A percentile compares a stretch with the other conserved stretches of the same genome.
These are phyloP conservation scores for Drepana arcuata DNA, from an alignment of 1,140 invertebrate genomes.

Conservation along the genomic window DNA sequence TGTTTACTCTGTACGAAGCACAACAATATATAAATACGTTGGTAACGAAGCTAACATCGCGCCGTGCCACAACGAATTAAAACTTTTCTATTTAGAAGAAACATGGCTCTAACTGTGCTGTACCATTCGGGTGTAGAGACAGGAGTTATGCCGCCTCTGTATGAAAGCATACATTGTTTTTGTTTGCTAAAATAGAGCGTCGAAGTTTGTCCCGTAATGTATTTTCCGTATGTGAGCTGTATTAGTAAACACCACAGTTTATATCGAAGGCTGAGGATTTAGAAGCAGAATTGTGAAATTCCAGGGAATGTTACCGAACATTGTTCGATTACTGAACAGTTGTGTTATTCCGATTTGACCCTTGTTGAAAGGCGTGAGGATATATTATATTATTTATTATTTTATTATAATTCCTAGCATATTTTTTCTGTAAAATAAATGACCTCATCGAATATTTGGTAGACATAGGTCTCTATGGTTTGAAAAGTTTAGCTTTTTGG, in stretches of 20 bases:
- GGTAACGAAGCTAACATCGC: slow-evolving; percentile 2
- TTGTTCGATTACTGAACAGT: too few species aligned
- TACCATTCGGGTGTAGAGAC: slow-evolving; percentile 20
- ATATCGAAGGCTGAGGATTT: slow-evolving; percentile 2
- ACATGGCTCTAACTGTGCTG: slow-evolving; percentile 15
- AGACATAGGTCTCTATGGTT: too few species aligned
- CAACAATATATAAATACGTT: slow-evolving; percentile 3
- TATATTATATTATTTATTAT: too few species aligned
- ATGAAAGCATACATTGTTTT: slow-evolving; percentile 22
- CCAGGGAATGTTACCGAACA: too few species aligned
- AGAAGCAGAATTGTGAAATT: too few species aligned
- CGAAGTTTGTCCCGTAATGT: slow-evolving; percentile 19
- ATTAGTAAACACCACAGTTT: slow-evolving; percentile 1
- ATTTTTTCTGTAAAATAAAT: too few species aligned
- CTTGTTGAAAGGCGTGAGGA: too few species aligned
- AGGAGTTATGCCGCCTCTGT: slow-evolving; percentile 19
- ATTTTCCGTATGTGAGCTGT: slow-evolving; percentile 3
- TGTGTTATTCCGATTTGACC: too few species aligned
- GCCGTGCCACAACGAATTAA: slow-evolving; percentile 30
- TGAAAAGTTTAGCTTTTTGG: too few species aligned
- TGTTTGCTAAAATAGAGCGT: slow-evolving; percentile 22
- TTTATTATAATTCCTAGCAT: too few species aligned
- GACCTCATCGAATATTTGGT: too few species aligned
- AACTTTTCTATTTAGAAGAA: slow-evolving; percentile 43
- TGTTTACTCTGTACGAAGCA: slow-evolving; percentile 5